These are phyloP conservation scores for Rhineura floridana DNA, from an alignment of 2,113 vertebrate genomes.

Conservation along the genomic window DNA sequence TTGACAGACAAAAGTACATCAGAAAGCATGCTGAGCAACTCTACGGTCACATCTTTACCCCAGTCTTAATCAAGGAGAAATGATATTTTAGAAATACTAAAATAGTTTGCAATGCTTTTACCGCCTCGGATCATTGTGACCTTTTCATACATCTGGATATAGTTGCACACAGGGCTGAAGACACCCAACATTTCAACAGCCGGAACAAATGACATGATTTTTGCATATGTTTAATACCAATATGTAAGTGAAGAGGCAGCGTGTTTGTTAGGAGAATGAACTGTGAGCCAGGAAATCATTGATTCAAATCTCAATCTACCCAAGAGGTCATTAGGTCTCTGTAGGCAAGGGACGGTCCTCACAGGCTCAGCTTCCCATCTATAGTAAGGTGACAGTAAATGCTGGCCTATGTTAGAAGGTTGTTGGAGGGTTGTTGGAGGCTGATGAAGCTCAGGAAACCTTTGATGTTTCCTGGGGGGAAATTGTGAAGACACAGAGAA, in stretches of 20 bases:
- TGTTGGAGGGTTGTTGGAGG: background rate
- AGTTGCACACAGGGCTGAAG: background rate
- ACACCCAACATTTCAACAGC: background rate
- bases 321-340: background rate
- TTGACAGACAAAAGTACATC: conserved; percentile 8
- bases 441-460: background rate
- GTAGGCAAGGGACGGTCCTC: background rate
- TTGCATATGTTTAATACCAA: background rate
- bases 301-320: background rate
- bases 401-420: background rate
- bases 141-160: background rate
- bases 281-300: background rate
- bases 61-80: conserved; percentile 24
- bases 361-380: background rate
- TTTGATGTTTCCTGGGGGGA: background rate
- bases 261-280: background rate
- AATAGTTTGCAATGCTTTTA: background rate
- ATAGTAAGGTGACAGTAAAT: background rate
- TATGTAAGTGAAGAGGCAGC: background rate
- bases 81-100: conserved; percentile 29
- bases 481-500: background rate
- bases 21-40: conserved; percentile 30
- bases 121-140: background rate
- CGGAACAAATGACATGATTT: background rate
- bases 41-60: background rate